Percentiles rank a stretch among this genome's conserved stretches.
Conservation (phyloP, 2,888 invertebrate species). For the Mycogona germanica region DNA sequence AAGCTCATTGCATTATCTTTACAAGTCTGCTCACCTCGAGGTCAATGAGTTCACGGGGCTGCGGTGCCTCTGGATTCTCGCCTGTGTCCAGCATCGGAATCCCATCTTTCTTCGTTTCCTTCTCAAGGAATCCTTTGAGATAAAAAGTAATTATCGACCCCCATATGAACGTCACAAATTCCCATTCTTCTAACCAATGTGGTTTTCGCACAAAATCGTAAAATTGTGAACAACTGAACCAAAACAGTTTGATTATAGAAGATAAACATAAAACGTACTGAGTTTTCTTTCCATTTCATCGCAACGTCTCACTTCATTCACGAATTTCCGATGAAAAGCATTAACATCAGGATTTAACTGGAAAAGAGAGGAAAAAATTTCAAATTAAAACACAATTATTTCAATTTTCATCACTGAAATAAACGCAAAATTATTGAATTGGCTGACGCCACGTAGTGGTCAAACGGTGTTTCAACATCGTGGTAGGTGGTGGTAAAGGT, state of each 20-base stretch:
- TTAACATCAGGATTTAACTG: conserved; percentile 95
- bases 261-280: conserved; percentile 39
- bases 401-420: too few species aligned
- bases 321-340: conserved; percentile 96
- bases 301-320: conserved; percentile 92
- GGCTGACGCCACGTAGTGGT: too few species aligned
- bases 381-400: background rate
- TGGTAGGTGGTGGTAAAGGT: too few species aligned
- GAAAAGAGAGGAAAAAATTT: conserved; percentile 29
- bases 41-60: conserved; percentile 98
- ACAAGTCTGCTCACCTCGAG: conserved; percentile 78
- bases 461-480: too few species aligned
- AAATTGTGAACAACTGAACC: background rate
- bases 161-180: too few species aligned
- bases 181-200: too few species aligned
- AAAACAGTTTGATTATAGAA: background rate
- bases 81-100: conserved; percentile 98
- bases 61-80: conserved; percentile 98
- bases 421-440: too few species aligned
- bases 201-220: background rate
- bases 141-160: too few species aligned
- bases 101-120: conserved; percentile 90
- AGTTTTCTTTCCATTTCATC: conserved; percentile 98
- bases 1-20: background rate
- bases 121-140: conserved; percentile 67